A percentile compares a stretch with the other conserved stretches of the same genome.
phyloP scores from a whole-genome alignment of 2,113 vertebrate genomes.

The Manacus vitellinus region DNA sequence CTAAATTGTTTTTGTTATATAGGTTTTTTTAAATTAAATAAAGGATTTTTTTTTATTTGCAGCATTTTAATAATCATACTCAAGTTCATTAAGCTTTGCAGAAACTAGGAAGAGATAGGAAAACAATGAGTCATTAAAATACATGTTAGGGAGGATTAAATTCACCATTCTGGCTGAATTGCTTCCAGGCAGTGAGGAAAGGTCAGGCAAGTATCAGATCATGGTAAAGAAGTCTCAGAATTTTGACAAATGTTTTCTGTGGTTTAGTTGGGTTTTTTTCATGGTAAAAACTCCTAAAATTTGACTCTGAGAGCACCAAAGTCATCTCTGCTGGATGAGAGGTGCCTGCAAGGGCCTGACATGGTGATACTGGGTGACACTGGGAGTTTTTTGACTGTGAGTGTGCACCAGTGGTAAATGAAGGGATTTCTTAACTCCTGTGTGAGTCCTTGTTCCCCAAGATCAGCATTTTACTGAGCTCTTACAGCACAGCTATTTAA shows the following conservation, averaged over 20 bases:
- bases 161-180: neutral
- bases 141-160: neutral
- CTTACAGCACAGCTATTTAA: neutral
- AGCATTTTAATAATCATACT: neutral
- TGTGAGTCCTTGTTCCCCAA: neutral
- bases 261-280: no score
- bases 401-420: neutral
- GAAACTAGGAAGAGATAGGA: neutral
- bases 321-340: neutral
- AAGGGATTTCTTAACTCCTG: neutral
- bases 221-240: neutral
- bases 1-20: neutral
- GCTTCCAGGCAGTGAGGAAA: neutral
- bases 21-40: neutral
- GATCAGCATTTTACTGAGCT: neutral
- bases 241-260: neutral
- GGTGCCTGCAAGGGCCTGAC: neutral
- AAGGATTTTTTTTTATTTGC: neutral
- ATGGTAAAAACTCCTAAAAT: neutral
- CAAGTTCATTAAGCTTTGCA: neutral
- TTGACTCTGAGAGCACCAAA: neutral
- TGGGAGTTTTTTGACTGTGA: neutral
- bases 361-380: neutral
- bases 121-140: slow-evolving; percentile 43
- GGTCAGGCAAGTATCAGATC: neutral